Evolutionary conservation across 2,113 vertebrate genomes (phyloP).

Genomic region (Psephotus haematonotus): DNA sequence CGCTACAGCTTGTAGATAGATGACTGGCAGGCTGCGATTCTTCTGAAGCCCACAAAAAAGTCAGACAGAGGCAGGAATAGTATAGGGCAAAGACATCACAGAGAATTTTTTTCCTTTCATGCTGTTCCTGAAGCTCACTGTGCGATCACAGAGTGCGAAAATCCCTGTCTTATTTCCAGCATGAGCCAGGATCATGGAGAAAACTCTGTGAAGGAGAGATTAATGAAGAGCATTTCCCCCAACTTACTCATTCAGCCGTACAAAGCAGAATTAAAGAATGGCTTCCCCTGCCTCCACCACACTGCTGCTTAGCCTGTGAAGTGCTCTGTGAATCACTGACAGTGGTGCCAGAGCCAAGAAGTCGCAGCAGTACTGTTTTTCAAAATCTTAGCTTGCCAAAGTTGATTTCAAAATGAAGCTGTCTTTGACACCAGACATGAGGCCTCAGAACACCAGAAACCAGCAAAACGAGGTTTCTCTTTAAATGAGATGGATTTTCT

Average conservation of each 20-base stretch:
- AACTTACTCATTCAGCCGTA: neutral
- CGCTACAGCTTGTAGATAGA: neutral
- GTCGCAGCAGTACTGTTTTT: neutral
- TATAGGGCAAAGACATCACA: neutral
- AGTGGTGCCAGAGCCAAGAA: neutral
- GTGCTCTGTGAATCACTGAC: neutral
- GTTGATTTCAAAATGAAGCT: slow-evolving; percentile 12
- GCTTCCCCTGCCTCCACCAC: neutral
- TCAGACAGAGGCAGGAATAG: neutral
- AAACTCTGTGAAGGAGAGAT: neutral
- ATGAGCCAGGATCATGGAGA: neutral
- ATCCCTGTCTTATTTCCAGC: neutral
- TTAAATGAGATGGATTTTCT: neutral
- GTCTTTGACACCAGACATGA: neutral
- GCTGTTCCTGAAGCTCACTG: neutral
- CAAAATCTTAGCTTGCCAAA: slow-evolving; percentile 24
- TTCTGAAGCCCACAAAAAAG: neutral
- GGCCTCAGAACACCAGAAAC: neutral
- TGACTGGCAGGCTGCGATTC: neutral
- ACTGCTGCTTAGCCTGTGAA: neutral
- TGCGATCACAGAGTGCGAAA: neutral
- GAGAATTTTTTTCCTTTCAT: neutral
- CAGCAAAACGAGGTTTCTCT: neutral
- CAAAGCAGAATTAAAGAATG: slow-evolving; percentile 2
- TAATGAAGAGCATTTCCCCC: neutral